phyloP scores from a whole-genome alignment of 2,113 vertebrate genomes.

The Labeo catla region DNA sequence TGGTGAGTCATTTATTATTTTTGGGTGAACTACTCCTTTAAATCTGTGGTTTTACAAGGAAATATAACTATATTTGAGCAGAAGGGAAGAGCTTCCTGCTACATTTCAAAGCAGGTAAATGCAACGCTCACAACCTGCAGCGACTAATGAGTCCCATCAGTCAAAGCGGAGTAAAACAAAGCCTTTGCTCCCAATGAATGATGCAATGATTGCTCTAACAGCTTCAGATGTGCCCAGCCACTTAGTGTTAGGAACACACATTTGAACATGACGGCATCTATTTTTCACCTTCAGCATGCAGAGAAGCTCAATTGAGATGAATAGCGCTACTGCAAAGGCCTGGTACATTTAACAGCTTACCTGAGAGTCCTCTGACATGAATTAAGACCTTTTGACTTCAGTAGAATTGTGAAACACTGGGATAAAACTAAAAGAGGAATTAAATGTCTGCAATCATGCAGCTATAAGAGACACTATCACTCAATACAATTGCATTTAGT shows the following conservation, averaged over 20 bases:
- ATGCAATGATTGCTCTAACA: constrained; percentile 55
- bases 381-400: constrained; percentile 61
- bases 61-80: not conserved
- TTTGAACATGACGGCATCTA: constrained; percentile 57
- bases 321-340: constrained; percentile 51
- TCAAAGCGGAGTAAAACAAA: constrained; percentile 36
- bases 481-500: constrained; percentile 42
- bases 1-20: too few species aligned
- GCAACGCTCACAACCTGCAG: constrained; percentile 36
- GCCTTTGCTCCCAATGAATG: constrained; percentile 41
- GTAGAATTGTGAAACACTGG: constrained; percentile 51
- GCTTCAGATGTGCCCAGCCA: constrained; percentile 47
- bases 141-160: constrained; percentile 40
- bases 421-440: constrained; percentile 48
- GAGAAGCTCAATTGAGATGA: constrained; percentile 65
- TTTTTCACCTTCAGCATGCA: constrained; percentile 55
- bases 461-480: constrained; percentile 39
- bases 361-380: constrained; percentile 55
- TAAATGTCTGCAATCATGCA: constrained; percentile 10
- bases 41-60: not conserved
- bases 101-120: constrained; percentile 35
- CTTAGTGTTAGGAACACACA: constrained; percentile 57
- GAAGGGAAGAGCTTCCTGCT: not conserved
- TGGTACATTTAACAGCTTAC: constrained; percentile 56
- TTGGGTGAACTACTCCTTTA: not conserved